These are phyloP conservation scores for Notechis scutatus DNA, from an alignment of 2,113 vertebrate genomes.

Conservation along the genomic window DNA sequence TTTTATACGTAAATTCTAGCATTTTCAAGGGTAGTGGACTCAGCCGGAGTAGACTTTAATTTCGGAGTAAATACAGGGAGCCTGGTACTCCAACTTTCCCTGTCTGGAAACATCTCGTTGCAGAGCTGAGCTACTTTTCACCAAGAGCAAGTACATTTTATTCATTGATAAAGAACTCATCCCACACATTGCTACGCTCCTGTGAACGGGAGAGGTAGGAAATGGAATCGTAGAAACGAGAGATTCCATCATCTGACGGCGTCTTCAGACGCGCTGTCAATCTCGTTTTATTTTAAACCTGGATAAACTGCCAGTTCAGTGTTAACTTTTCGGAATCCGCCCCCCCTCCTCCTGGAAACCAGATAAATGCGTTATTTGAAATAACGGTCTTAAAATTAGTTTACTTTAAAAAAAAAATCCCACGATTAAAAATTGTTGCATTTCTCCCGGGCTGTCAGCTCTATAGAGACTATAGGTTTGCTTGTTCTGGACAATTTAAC, in stretches of 20 bases:
- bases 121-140: background rate
- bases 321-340: background rate
- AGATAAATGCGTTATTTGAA: background rate
- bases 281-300: background rate
- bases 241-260: background rate
- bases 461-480: background rate
- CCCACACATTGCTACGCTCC: background rate
- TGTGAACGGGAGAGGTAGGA: background rate
- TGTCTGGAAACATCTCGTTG: background rate
- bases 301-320: background rate
- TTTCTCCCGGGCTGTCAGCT: background rate
- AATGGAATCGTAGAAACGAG: background rate
- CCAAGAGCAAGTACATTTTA: background rate
- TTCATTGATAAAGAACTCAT: background rate
- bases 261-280: background rate
- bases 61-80: background rate
- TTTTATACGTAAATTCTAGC: background rate
- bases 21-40: background rate
- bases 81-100: background rate
- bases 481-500: background rate
- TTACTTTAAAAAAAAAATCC: background rate
- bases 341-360: background rate
- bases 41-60: background rate
- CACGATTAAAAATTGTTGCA: background rate
- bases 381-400: background rate